These are phyloP conservation scores for Euwallacea fornicatus DNA, from an alignment of 1,140 invertebrate species.

Conservation along the genomic window DNA sequence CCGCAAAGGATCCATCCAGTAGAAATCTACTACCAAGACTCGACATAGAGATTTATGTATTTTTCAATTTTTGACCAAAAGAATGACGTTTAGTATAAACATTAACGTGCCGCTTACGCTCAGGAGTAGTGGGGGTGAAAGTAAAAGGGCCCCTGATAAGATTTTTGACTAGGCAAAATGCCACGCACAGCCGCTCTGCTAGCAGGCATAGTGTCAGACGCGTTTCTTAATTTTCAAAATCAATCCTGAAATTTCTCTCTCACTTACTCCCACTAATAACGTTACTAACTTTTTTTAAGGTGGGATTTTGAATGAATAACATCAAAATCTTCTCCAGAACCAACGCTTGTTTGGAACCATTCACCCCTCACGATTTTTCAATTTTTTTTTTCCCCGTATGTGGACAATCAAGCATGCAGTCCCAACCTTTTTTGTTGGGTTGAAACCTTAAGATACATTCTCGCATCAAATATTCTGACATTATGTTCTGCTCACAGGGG, in stretches of 20 bases:
- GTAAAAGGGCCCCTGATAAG: slow-evolving; percentile 11
- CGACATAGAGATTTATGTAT: slow-evolving; percentile 5
- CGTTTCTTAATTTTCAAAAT: slow-evolving; percentile 12
- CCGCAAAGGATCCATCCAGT: slow-evolving; percentile 26
- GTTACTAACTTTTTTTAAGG: slow-evolving; percentile 21
- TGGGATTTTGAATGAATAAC: slow-evolving; percentile 24
- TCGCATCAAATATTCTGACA: slow-evolving; percentile 55
- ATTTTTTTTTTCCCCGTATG: background rate
- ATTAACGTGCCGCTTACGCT: slow-evolving; percentile 27
- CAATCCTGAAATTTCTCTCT: slow-evolving; percentile 31
- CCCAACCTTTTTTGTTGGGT: background rate
- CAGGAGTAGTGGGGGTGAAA: slow-evolving; percentile 38
- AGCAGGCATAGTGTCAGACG: slow-evolving; percentile 55
- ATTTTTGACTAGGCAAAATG: slow-evolving; percentile 9
- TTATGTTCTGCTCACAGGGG: slow-evolving; percentile 74
- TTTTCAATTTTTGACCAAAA: background rate
- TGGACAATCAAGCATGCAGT: slow-evolving; percentile 8
- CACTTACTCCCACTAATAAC: slow-evolving; percentile 38
- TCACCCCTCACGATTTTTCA: slow-evolving; percentile 27
- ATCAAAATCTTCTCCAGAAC: slow-evolving; percentile 31
- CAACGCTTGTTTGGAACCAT: slow-evolving; percentile 26
- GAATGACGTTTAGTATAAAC: background rate
- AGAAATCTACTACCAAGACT: slow-evolving; percentile 10
- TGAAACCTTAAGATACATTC: background rate
- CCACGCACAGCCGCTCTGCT: slow-evolving; percentile 44